A percentile compares a stretch with the other conserved stretches of the same genome.
Conservation (phyloP, 2,113 vertebrate species). For the Ramphastos sulfuratus region DNA sequence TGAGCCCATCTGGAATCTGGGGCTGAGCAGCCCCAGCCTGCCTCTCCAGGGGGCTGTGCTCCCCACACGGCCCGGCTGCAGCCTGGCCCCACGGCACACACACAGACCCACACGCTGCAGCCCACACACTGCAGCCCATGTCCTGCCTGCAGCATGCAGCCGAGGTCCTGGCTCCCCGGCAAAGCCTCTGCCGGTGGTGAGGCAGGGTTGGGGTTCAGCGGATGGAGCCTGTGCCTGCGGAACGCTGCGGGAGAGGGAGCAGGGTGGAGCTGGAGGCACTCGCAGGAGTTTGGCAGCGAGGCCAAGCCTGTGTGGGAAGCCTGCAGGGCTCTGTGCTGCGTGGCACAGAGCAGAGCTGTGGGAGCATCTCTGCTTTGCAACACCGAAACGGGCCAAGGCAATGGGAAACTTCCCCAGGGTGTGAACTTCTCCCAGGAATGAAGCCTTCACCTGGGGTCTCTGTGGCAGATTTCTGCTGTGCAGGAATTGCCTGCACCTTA, state of each 20-base stretch:
- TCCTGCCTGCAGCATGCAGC: background rate
- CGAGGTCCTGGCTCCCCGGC: background rate
- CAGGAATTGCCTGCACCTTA: background rate
- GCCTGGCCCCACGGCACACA: background rate
- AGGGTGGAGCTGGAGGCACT: background rate
- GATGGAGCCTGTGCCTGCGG: background rate
- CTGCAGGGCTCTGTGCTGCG: background rate
- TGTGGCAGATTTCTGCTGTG: background rate
- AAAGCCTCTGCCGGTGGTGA: background rate
- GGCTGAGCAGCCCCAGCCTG: background rate
- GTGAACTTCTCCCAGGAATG: no score
- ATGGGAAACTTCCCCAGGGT: background rate
- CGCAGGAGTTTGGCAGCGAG: background rate
- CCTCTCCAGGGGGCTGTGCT: background rate
- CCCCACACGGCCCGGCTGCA: background rate
- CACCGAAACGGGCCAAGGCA: rapidly evolving
- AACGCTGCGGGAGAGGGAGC: background rate
- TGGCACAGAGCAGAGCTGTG: background rate
- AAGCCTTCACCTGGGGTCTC: background rate
- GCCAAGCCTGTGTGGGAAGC: background rate
- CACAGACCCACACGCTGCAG: no score
- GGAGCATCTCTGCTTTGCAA: background rate
- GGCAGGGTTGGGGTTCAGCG: background rate
- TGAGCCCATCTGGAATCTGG: background rate
- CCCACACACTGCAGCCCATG: no score